Conservation (phyloP, 2,888 invertebrate species). For the Nyleta sp. region DNA sequence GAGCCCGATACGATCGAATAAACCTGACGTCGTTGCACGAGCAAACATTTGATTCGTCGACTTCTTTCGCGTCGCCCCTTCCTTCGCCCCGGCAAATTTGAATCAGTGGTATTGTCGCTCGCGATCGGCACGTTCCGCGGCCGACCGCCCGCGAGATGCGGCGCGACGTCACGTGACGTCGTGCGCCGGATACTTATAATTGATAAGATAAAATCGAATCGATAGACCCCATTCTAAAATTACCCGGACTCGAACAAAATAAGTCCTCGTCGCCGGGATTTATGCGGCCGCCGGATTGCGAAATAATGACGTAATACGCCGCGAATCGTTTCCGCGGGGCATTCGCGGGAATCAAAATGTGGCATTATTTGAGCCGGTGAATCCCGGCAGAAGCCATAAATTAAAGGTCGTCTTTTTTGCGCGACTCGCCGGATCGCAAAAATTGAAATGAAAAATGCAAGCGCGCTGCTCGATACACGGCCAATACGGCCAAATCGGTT, state of each 20-base stretch:
- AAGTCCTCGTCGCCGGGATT: slow-evolving; percentile 6
- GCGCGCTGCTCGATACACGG: not conserved
- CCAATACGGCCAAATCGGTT: not conserved
- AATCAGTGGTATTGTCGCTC: no score
- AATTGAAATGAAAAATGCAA: slow-evolving; percentile 25
- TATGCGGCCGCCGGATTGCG: not conserved
- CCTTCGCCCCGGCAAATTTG: slow-evolving; percentile 9
- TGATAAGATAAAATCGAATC: slow-evolving; percentile 48
- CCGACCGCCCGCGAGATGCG: no score
- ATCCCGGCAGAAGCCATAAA: slow-evolving; percentile 19
- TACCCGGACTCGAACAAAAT: slow-evolving; percentile 13
- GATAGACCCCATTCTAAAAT: slow-evolving; percentile 46
- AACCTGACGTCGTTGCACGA: slow-evolving; percentile 24
- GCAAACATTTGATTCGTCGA: slow-evolving; percentile 19
- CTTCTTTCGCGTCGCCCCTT: slow-evolving; percentile 14
- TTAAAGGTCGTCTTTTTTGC: slow-evolving; percentile 2
- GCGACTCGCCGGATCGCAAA: not conserved
- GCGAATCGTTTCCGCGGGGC: slow-evolving; percentile 8
- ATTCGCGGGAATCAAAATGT: slow-evolving; percentile 12
- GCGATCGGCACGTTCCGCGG: no score
- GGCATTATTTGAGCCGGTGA: slow-evolving; percentile 18
- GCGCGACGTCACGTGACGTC: slow-evolving; percentile 13
- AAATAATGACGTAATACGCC: slow-evolving; percentile 16
- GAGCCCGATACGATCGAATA: slow-evolving; percentile 41
- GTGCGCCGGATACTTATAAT: slow-evolving; percentile 41